These are phyloP conservation scores for Eremophila alpestris DNA, from an alignment of 2,797 vertebrate genomes.

Conservation along the genomic window DNA sequence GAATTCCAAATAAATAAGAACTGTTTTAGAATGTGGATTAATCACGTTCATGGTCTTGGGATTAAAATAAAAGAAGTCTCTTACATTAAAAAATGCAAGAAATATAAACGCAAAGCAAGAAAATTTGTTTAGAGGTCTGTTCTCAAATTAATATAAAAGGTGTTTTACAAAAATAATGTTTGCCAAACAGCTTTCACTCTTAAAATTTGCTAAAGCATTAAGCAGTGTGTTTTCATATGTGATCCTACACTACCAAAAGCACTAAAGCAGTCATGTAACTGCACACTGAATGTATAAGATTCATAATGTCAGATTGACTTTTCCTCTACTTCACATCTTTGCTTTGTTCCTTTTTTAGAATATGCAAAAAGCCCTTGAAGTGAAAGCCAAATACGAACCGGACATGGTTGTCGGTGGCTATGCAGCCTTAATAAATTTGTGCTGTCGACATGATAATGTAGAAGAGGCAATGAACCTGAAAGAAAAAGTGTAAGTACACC, in stretches of 20 bases:
- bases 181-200: background rate
- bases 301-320: constrained; percentile 49
- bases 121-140: background rate
- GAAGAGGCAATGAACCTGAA: constrained; percentile 93
- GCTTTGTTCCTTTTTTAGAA: constrained; percentile 81
- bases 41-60: background rate
- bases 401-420: constrained; percentile 83
- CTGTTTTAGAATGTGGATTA: background rate
- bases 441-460: constrained; percentile 87
- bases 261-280: background rate
- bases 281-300: background rate
- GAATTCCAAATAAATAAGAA: background rate
- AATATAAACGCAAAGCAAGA: background rate
- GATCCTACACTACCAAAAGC: background rate
- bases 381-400: constrained; percentile 87
- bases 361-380: constrained; percentile 88
- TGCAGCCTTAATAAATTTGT: constrained; percentile 86
- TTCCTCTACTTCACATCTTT: constrained; percentile 57
- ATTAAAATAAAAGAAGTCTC: background rate
- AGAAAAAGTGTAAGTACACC: constrained; percentile 90
- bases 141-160: background rate
- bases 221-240: background rate
- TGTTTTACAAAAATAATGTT: background rate
- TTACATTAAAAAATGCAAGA: background rate
- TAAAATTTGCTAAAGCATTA: background rate